These are phyloP conservation scores for Lepetodrilus schrolli DNA, from an alignment of 2,888 invertebrate species.

Conservation along the genomic window DNA sequence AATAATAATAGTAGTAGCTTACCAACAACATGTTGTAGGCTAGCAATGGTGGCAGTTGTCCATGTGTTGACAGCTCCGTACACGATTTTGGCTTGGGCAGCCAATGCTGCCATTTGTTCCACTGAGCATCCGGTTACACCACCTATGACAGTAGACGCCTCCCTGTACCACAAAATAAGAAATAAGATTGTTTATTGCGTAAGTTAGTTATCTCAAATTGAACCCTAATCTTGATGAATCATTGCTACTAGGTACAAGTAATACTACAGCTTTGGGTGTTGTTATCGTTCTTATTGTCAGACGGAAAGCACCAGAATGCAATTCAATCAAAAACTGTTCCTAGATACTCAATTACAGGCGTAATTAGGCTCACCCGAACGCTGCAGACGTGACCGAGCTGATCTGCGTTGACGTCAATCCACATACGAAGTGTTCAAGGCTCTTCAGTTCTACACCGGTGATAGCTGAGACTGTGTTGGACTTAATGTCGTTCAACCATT, in stretches of 20 bases:
- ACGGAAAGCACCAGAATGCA: too few species aligned
- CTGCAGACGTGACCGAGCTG: not conserved
- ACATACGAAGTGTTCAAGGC: constrained; percentile 24
- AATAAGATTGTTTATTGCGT: too few species aligned
- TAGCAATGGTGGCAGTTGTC: not conserved
- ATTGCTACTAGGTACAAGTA: too few species aligned
- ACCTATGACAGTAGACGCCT: constrained; percentile 1
- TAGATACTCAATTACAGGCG: too few species aligned
- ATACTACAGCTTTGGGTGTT: too few species aligned
- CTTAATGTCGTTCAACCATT: constrained; percentile 1
- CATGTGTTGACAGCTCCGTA: constrained; percentile 7
- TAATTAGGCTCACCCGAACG: constrained; percentile 8
- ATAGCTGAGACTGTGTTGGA: not conserved
- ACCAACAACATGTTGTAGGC: constrained; percentile 1
- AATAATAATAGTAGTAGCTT: too few species aligned
- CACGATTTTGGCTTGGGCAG: not conserved
- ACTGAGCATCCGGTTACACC: not conserved
- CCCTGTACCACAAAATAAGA: not conserved
- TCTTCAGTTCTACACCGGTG: constrained; percentile 6
- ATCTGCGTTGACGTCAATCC: constrained; percentile 3
- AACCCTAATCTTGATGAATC: too few species aligned
- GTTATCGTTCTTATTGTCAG: too few species aligned
- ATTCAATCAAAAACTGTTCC: too few species aligned
- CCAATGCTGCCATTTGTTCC: not conserved
- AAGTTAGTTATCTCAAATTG: too few species aligned